Base-by-base conservation (phyloP, 2,888 invertebrate species). In the Piscicola geometra region DNA sequence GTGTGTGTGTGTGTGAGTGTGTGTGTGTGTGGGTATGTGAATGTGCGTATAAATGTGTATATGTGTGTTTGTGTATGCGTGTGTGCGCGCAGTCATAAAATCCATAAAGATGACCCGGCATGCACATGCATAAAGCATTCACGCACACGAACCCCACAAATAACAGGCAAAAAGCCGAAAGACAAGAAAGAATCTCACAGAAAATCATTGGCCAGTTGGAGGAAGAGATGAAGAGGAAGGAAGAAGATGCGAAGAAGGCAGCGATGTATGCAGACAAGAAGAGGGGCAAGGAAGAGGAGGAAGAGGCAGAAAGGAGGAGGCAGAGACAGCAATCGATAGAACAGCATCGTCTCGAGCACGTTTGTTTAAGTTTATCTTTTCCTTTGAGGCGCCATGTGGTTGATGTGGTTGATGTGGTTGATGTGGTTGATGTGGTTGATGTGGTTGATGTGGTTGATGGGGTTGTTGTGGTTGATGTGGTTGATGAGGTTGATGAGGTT, bases 201-300 rank as follows among this genome's bases (percentile, higher is more conserved):
- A 84, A 83, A 78, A 80, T 85, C 21, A 79, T 80, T 0, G 82
- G 83, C 30, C 83, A 84, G 79, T 81, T 84, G 81, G 82, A 83
- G 78, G 81, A 83, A 80, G 81, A 81, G 66, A 79, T 82, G 21
- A 82, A 83, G 73, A 84, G 85, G 77, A 85, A 86, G 76, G 84
- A 85, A 74, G 83, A 82, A 35, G 78, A 84, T 56, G 83, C 84
- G 71, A 76, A 78, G 35, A 78, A 78, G 70, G 85, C 84, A 2
- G 81, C 81, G 25, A 81, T 80, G 75, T 85, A 85, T 77, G 81
- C 78, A 0, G 85, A 86, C 78, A 82, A 80, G 72, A 84, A 83
- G 77, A 75, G 79, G 28, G 79, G 77, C 0, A 79, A 77, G 75
- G 83, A 83, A 74, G 84, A 85, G 75, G 82, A 79, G 12, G 81